These are phyloP conservation scores for Ormyrus nitidulus DNA, from an alignment of 2,888 invertebrate genomes.

Conservation along the genomic window DNA sequence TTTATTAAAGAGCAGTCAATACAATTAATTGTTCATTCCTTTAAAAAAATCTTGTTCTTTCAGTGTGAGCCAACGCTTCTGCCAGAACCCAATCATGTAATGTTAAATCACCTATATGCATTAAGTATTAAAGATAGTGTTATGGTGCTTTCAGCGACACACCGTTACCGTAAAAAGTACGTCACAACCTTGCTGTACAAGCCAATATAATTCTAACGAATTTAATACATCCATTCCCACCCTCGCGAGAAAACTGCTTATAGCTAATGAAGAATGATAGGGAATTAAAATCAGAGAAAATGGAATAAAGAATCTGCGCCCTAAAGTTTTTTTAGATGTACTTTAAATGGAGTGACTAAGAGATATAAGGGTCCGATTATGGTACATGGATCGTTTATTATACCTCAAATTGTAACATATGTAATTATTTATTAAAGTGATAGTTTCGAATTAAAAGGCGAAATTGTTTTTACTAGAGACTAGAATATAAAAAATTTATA, in stretches of 20 bases:
- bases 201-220: slow-evolving; percentile 84
- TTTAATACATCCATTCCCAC: slow-evolving; percentile 40
- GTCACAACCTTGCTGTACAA: slow-evolving; percentile 99
- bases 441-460: slow-evolving; percentile 42
- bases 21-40: neutral
- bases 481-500: slow-evolving; percentile 52
- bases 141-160: slow-evolving; percentile 99
- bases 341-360: slow-evolving; percentile 43
- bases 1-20: neutral
- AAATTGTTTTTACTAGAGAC: slow-evolving; percentile 50
- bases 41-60: slow-evolving; percentile 67
- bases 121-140: slow-evolving; percentile 99
- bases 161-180: slow-evolving; percentile 99
- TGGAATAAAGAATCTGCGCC: slow-evolving; percentile 44
- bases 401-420: slow-evolving; percentile 56
- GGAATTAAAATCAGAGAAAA: slow-evolving; percentile 34
- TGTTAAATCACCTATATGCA: slow-evolving; percentile 99
- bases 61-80: slow-evolving; percentile 98
- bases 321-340: slow-evolving; percentile 53
- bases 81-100: slow-evolving; percentile 99
- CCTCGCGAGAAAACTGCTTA: slow-evolving; percentile 37
- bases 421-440: slow-evolving; percentile 56
- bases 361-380: slow-evolving; percentile 42
- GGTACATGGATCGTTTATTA: slow-evolving; percentile 54
- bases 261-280: slow-evolving; percentile 45